Evolutionary conservation across 2,113 vertebrate genomes (phyloP).

Genomic region (Lophius piscatorius): DNA sequence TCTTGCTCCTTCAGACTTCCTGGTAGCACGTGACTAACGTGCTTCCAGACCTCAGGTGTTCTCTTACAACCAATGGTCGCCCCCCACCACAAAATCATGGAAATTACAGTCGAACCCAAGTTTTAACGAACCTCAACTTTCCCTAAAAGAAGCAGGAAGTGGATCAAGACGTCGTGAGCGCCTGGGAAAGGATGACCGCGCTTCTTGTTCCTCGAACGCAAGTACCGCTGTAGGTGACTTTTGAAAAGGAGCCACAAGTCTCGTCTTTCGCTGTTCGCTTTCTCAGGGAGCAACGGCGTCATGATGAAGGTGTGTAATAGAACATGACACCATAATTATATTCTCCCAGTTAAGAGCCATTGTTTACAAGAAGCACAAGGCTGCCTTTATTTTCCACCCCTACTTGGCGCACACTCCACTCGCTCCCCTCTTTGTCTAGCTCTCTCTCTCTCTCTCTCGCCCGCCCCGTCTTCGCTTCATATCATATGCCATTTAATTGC

Average conservation of each 20-base stretch:
- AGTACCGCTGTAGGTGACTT: conserved; percentile 21
- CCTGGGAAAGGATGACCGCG: not conserved
- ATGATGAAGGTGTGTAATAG: conserved; percentile 77
- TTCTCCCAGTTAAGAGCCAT: conserved; percentile 71
- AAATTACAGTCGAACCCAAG: not conserved
- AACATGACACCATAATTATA: conserved; percentile 79
- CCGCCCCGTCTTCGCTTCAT: conserved; percentile 46
- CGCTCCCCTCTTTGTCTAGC: conserved; percentile 16
- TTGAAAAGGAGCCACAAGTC: conserved; percentile 45
- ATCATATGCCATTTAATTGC: conserved; percentile 74
- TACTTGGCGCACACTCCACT: no score
- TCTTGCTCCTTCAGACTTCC: not conserved
- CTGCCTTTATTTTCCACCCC: conserved; percentile 71
- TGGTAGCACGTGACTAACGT: no score
- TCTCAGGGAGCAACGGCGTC: conserved; percentile 49
- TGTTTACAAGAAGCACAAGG: conserved; percentile 74
- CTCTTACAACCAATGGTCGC: no score
- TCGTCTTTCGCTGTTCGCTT: conserved; percentile 42
- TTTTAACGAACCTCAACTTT: not conserved
- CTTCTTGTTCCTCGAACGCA: not conserved
- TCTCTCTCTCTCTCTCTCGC: conserved; percentile 31
- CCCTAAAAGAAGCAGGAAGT: conserved; percentile 7
- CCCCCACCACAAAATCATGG: not conserved
- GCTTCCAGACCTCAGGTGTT: no score
- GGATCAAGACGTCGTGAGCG: not conserved